phyloP scores from a whole-genome alignment of 2,888 invertebrate genomes.

The Aphidius colemani region DNA sequence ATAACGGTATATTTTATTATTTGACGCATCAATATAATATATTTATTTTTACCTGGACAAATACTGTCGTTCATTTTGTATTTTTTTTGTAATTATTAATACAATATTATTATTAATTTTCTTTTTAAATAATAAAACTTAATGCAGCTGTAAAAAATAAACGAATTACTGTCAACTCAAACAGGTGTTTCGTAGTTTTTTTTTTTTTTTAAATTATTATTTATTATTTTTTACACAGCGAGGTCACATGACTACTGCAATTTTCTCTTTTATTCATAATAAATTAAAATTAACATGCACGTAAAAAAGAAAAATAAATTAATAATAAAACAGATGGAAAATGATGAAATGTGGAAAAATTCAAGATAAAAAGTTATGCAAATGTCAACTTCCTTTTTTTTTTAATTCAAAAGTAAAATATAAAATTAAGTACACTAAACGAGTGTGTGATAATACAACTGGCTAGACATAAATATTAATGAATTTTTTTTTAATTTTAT shows the following conservation, averaged over 20 bases:
- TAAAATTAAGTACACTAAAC: background rate
- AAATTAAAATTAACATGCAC: too few relatives aligned
- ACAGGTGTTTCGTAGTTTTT: conserved; percentile 10
- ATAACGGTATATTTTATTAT: background rate
- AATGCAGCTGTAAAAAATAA: conserved; percentile 18
- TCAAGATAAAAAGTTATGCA: background rate
- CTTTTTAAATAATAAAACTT: background rate
- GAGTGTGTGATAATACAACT: too few relatives aligned
- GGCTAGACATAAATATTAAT: too few relatives aligned
- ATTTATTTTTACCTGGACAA: background rate
- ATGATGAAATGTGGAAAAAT: background rate
- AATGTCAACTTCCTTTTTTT: background rate
- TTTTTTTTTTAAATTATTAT: background rate
- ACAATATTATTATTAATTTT: background rate
- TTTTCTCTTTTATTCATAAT: background rate
- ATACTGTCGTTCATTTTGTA: background rate
- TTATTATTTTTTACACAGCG: conserved; percentile 11
- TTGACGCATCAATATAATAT: conserved; percentile 5
- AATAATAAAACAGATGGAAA: background rate
- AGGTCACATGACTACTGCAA: conserved; percentile 1
- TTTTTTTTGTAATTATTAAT: background rate
- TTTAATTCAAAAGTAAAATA: background rate
- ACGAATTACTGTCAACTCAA: conserved; percentile 14
- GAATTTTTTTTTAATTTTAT: too few relatives aligned
- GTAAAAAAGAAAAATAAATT: background rate